phyloP scores from a whole-genome alignment of 2,888 invertebrate genomes.

The Heliothis peltigera region DNA sequence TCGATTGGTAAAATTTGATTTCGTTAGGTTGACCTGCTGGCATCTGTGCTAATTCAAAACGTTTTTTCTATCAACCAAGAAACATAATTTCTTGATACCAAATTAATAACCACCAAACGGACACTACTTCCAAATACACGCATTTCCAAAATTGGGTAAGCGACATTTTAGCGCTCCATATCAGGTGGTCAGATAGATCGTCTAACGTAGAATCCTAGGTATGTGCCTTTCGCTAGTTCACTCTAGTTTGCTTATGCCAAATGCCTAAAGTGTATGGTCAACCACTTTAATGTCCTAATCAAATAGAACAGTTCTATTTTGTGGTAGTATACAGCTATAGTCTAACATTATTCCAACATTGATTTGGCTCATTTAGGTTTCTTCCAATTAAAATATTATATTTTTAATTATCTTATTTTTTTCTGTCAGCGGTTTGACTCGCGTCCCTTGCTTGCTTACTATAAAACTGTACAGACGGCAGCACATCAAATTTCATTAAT shows the following conservation, averaged over 20 bases:
- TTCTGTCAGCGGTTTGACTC: no score
- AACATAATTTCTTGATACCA: background rate
- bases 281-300: slow-evolving; percentile 28
- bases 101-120: background rate
- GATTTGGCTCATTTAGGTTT: slow-evolving; percentile 5
- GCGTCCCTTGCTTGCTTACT: no score
- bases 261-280: slow-evolving; percentile 24
- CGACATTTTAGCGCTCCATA: slow-evolving; percentile 52
- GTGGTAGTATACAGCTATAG: slow-evolving; percentile 1
- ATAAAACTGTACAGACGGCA: no score
- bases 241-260: slow-evolving; percentile 25
- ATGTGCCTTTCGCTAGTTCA: slow-evolving; percentile 55
- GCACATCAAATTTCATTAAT: no score
- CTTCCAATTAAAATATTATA: background rate
- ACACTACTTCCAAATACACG: background rate
- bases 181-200: slow-evolving; percentile 49
- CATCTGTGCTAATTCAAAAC: no score
- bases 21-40: no score
- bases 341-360: background rate
- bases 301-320: slow-evolving; percentile 19
- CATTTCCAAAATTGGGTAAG: slow-evolving; percentile 13
- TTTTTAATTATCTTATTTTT: no score
- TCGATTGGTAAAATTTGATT: no score
- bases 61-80: no score
- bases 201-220: slow-evolving; percentile 37